Conservation (phyloP, 2,888 invertebrate species). For the Pyrocoelia pectoralis region DNA sequence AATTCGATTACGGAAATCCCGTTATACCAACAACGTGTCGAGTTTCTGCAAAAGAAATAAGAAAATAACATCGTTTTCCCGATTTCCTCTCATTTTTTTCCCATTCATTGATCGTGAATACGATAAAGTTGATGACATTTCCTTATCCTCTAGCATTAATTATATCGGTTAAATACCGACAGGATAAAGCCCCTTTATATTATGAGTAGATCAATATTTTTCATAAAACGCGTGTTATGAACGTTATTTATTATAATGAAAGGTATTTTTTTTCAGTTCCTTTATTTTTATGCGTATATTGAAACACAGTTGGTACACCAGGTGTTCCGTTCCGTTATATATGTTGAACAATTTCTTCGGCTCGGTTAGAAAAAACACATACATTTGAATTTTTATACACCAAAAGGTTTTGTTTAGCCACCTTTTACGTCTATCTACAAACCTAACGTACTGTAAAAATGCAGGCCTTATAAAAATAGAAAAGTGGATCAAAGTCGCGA, state of each 20-base stretch:
- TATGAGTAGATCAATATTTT: no score
- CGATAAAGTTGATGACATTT: no score
- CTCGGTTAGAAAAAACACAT: background rate
- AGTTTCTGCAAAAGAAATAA: no score
- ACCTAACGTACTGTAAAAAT: background rate
- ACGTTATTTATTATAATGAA: background rate
- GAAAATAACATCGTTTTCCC: no score
- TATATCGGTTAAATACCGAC: no score
- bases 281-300: constrained; percentile 5
- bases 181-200: no score
- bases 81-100: no score
- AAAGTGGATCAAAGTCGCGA: background rate
- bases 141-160: no score
- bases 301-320: background rate
- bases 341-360: background rate
- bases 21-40: no score
- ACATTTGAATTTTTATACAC: background rate
- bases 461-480: background rate
- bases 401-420: background rate
- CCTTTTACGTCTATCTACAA: background rate
- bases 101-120: no score
- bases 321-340: constrained; percentile 1
- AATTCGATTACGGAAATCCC: no score
- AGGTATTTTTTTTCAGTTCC: background rate
- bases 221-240: background rate